Base-by-base conservation (phyloP, 2,797 vertebrate species). In the Peromyscus melanophrys region DNA sequence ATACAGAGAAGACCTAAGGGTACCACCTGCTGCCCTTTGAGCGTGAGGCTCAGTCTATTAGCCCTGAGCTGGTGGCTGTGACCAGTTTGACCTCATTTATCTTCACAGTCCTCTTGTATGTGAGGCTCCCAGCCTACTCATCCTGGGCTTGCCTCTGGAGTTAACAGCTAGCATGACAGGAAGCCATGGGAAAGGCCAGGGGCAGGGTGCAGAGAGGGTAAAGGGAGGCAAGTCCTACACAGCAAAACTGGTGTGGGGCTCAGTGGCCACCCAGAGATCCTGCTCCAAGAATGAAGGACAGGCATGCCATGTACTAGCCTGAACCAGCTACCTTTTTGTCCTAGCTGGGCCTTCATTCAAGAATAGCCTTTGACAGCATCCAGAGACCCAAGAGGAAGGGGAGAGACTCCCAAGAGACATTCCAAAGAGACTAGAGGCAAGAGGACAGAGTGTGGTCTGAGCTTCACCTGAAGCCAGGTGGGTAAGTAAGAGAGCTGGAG, bases 201-300 rank as follows among this genome's bases (percentile, higher is more conserved):
- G n/a, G n/a, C 59, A 2, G 12, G 9, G 31, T 0, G 4, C 31
- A 1, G 17, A n/a, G 67, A 14, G 14, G 65, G 29, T 4, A 6
- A 13, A 52, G n/a, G 37, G 21, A 13, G 63, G 8, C 5, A 55
- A 29, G 25, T 57, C 52, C 23, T 31, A 1, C 21, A n/a, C 8
- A 23, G 40, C 52, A 37, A 27, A 29, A 43, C 16, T 67, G 65
- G 57, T 59, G 6, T 37, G 75, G 63, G 27, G 8, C 3, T n/a
- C 17, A 4, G 19, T 8, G 17, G 6, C 12, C 63, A 37, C 37
- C 73, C 61, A 52, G 63, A 90, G 34, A 67, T 1, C 27, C 37
- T 2, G 43, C 17, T 55, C 69, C 52, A 46, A 71, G 16, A 29
- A 59, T 14, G 27, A 49, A 29, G 43, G 65, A 21, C n/a, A 55